Evolutionary conservation across 2,113 vertebrate species (phyloP), one percentile per base, ranked within the genome.

Genomic region (Brachirus orientalis): DNA sequence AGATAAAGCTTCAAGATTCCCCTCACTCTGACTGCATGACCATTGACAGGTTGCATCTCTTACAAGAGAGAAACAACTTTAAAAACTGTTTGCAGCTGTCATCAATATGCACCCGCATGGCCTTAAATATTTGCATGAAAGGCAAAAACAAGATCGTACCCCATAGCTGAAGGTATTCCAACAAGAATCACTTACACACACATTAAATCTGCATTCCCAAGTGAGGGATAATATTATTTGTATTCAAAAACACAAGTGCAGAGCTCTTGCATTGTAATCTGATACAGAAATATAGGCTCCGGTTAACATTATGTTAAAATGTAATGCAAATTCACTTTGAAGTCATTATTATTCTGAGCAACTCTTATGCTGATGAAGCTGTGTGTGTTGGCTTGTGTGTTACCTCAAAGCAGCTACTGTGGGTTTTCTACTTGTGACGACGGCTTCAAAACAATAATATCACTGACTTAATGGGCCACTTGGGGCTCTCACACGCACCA

Each of bases 351-450:
- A 58, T 70, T 79, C 52, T n/a, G 13, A 18, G 16, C 18, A 47
- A 58, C 50, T 51, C n/a, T 14, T 1, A 22, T 75, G 83, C 79
- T 85, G 77, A 88, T 77, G n/a, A 78, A 56, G 75, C 51, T 66
- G 16, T 66, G 52, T n/a, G 45, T 58, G 64, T 51, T 35, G 28
- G 72, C 41, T 54, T 45, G n/a, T 51, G 46, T 63, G 50, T 51
- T 50, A 54, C 51, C 28, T 28, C 28, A 28, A 28, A 55, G 35
- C 35, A 57, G 53, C 52, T 50, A 28, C 9, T 62, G 68, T 76
- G 56, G 53, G 71, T 72, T 11, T 28, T 45, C 18, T 58, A 4
- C 51, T 67, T 44, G 51, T 63, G 58, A 72, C 48, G 61, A 67
- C 16, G 12, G 48, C 61, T 50, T 75, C 47, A 47, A 7, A 60